A percentile compares a stretch with the other conserved stretches of the same genome.
Evolutionary conservation across 2,888 invertebrate genomes (phyloP).

Genomic region (Podabrus alpinus): DNA sequence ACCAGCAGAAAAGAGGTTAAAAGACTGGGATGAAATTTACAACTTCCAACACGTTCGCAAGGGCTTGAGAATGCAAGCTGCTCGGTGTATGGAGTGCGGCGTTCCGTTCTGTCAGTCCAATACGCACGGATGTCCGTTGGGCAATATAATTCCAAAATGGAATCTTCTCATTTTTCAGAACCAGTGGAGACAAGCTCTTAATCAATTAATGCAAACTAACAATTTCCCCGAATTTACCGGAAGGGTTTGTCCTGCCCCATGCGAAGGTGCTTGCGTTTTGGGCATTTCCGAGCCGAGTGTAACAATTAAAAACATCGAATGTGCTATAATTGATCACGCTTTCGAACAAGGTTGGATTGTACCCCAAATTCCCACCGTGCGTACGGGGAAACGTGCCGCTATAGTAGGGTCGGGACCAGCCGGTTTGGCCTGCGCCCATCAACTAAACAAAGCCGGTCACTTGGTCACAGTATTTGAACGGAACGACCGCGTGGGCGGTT

Average conservation of each 20-base stretch:
- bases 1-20: conserved; percentile 78
- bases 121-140: conserved; percentile 93
- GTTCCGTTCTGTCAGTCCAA: conserved; percentile 96
- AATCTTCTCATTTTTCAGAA: conserved; percentile 94
- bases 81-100: conserved; percentile 98
- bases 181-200: conserved; percentile 92
- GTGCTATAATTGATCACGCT: conserved; percentile 97
- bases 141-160: conserved; percentile 99
- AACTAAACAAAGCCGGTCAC: conserved; percentile 96
- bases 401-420: conserved; percentile 95
- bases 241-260: conserved; percentile 93
- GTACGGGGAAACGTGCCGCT: conserved; percentile 64
- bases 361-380: conserved; percentile 61
- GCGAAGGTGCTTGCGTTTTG: conserved; percentile 94
- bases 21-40: conserved; percentile 98
- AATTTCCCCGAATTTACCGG: conserved; percentile 84
- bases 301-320: conserved; percentile 99
- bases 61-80: conserved; percentile 88
- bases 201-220: conserved; percentile 94
- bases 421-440: conserved; percentile 94
- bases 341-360: conserved; percentile 95
- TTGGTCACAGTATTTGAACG: conserved; percentile 95
- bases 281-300: conserved; percentile 94
- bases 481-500: conserved; percentile 92
- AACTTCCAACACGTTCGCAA: conserved; percentile 83